A percentile compares a stretch with the other conserved stretches of the same genome.
These are phyloP conservation scores for Cataglyphis albicans DNA, from an alignment of 2,888 invertebrate species.

Conservation along the genomic window DNA sequence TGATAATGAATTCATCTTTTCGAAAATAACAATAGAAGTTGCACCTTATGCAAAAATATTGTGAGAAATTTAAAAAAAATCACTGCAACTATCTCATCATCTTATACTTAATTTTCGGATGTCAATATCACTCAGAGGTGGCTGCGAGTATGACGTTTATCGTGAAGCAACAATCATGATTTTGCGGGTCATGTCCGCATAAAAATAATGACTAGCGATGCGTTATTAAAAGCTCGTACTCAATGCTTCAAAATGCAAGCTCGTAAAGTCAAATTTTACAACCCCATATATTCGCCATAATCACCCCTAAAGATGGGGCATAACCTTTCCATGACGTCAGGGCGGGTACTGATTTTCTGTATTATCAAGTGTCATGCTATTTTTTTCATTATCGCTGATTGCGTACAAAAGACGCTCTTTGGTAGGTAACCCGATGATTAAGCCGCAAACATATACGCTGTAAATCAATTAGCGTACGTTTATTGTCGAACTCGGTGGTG, in stretches of 20 bases:
- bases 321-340: conserved; percentile 40
- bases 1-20: too few relatives aligned
- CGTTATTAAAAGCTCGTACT: conserved; percentile 78
- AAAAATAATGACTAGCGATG: conserved; percentile 71
- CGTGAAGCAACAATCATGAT: conserved; percentile 25
- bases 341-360: conserved; percentile 27
- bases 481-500: conserved; percentile 24
- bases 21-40: neutral
- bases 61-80: conserved; percentile 19
- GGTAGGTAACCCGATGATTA: conserved; percentile 22
- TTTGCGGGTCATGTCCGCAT: conserved; percentile 46
- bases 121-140: conserved; percentile 12
- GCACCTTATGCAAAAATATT: neutral
- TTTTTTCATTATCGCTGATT: conserved; percentile 62
- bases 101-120: neutral
- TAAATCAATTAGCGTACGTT: conserved; percentile 70
- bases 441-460: conserved; percentile 43
- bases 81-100: conserved; percentile 17
- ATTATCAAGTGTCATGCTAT: conserved; percentile 26
- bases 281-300: conserved; percentile 77
- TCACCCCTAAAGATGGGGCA: conserved; percentile 65
- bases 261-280: conserved; percentile 80
- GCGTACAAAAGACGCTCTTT: conserved; percentile 37
- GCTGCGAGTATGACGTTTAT: conserved; percentile 1
- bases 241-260: conserved; percentile 77